These are phyloP conservation scores for Dicentrarchus labrax DNA, from an alignment of 2,113 vertebrate species.

Conservation along the genomic window DNA sequence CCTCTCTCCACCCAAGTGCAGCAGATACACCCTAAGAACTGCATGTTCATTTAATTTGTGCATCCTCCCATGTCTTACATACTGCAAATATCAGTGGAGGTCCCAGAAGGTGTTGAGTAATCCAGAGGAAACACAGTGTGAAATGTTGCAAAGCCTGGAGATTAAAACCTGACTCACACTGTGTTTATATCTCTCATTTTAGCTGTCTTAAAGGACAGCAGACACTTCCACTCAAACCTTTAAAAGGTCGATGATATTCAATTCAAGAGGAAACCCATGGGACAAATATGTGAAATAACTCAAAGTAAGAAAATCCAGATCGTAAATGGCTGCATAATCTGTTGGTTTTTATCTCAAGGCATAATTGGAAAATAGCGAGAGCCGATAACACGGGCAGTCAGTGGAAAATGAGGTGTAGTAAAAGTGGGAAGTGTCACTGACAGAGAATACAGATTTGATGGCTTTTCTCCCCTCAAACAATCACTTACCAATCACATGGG, in stretches of 20 bases:
- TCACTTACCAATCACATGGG: background rate
- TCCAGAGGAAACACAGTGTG: slow-evolving; percentile 21
- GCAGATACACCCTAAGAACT: slow-evolving; percentile 10
- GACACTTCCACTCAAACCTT: background rate
- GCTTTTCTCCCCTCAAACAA: slow-evolving; percentile 34
- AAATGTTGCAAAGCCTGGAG: slow-evolving; percentile 3
- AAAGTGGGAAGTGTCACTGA: slow-evolving; percentile 1
- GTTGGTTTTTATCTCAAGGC: slow-evolving; percentile 26
- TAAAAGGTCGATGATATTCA: background rate
- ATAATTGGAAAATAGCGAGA: slow-evolving; percentile 12
- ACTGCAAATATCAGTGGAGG: slow-evolving; percentile 35
- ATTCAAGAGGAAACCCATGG: background rate
- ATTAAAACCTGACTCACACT: slow-evolving; percentile 10
- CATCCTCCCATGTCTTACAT: slow-evolving; percentile 26
- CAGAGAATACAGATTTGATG: slow-evolving; percentile 21
- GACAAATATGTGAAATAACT: background rate
- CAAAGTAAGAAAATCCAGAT: background rate
- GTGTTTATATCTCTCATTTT: background rate
- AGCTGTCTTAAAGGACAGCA: background rate
- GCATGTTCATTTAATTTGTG: slow-evolving; percentile 38
- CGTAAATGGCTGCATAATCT: background rate
- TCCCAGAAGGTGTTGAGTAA: slow-evolving; percentile 34
- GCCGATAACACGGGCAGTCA: slow-evolving; percentile 12
- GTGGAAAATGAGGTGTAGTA: slow-evolving; percentile 32
- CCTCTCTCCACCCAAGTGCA: slow-evolving; percentile 8